These are phyloP conservation scores for Allolobophora icterica DNA, from an alignment of 2,888 invertebrate genomes.

Conservation along the genomic window DNA sequence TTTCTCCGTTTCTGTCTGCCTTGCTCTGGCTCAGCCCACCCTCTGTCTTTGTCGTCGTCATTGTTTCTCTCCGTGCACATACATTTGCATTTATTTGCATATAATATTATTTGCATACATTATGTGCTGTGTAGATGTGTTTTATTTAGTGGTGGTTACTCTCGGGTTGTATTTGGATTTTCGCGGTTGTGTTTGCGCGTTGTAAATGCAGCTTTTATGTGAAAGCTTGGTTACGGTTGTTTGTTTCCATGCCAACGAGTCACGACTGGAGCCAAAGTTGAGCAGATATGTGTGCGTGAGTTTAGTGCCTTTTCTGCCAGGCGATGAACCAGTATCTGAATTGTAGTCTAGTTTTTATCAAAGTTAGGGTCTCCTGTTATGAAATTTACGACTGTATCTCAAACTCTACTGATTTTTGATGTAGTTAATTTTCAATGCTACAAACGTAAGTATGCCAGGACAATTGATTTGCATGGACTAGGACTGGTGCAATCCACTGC, in stretches of 20 bases:
- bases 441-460: neutral
- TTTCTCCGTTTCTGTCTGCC: too few species aligned
- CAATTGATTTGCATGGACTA: neutral
- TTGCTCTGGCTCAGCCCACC: too few species aligned
- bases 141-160: too few species aligned
- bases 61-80: neutral
- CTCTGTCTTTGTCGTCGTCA: too few species aligned
- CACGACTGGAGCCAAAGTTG: neutral
- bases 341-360: neutral
- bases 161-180: neutral
- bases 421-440: neutral
- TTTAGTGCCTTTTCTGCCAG: neutral
- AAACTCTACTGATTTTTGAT: neutral
- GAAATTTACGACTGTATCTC: neutral
- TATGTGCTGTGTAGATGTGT: neutral
- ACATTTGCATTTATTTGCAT: too few species aligned
- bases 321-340: neutral
- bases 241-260: neutral
- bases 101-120: too few species aligned
- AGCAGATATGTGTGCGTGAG: neutral
- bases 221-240: neutral
- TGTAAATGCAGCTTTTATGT: neutral
- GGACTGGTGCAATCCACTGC: too few species aligned
- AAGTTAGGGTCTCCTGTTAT: neutral
- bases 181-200: neutral